Base-by-base conservation (phyloP, 2,113 vertebrate genomes). In the Calidris pygmaea region DNA sequence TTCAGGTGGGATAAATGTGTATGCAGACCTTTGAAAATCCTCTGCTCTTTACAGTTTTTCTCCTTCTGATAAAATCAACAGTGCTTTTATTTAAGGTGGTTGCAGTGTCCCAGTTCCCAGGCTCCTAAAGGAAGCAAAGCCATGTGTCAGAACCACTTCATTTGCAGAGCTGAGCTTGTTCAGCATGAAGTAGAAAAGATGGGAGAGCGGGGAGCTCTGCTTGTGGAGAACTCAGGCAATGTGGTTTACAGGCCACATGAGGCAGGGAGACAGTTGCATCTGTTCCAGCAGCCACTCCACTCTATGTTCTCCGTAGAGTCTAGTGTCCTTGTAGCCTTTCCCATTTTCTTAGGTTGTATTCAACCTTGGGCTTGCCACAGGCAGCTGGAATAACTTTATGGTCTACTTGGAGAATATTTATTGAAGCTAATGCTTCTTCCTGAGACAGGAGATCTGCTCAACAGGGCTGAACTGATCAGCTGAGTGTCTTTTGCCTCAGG, bases 401-500 rank as follows among this genome's bases (percentile, higher is more conserved):
- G 37, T 68, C 93, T 65, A 9, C 50, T 75, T 89, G 65, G 47
- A 84, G 76, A 78, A 71, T 73, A 81, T 74, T 95, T 93, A 77
- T 67, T 67, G 60, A 30, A 84, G 60, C n/a, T 75, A 26, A 43
- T 86, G 60, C 59, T 65, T 89, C 52, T 87, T 74, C 76, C 43
- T 67, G 63, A 90, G 50, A 71, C 60, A 67, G 76, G 47, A 29
- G 65, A 71, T 55, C 55, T 91, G 78, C 90, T 92, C 82, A 86
- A 3, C 65, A 55, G 75, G 88, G 90, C 85, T 55, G 76, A 95
- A 94, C 82, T 86, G 68, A 97, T 90, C 72, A 90, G 82, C 55
- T 91, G 73, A 92, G 21, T 86, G 78, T 96, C 93, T 90, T 85
- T 77, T 0, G 29, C 96, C 95, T 90, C 68, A 12, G 87, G 92